These are phyloP conservation scores for Bradypodion pumilum DNA, from an alignment of 2,797 vertebrate species.

Conservation along the genomic window DNA sequence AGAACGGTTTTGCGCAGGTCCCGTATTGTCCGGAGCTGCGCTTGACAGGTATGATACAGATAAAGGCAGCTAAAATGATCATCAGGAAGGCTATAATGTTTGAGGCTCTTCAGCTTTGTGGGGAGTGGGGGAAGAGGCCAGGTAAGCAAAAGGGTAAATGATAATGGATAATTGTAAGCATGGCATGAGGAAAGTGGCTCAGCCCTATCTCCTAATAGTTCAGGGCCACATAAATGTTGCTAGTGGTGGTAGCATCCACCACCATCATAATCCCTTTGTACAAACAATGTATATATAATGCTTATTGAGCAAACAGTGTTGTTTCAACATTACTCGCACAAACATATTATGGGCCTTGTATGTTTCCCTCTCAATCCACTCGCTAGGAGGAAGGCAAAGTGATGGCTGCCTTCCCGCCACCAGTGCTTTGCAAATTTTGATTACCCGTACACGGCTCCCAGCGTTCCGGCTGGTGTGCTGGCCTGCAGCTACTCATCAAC, in stretches of 20 bases:
- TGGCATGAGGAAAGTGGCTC: no score
- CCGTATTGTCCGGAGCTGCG: no score
- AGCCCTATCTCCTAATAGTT: no score
- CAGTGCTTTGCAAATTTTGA: slow-evolving; percentile 35
- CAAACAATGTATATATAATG: background rate
- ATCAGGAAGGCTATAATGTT: background rate
- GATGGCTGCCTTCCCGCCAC: slow-evolving; percentile 22
- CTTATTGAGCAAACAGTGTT: background rate
- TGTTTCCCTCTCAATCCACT: slow-evolving; percentile 38
- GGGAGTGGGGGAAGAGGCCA: no score
- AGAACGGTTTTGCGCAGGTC: no score
- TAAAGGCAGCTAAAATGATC: background rate
- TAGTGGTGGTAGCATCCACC: no score
- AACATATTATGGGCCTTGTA: slow-evolving; percentile 41
- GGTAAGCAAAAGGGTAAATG: background rate
- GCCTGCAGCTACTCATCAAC: slow-evolving; percentile 73
- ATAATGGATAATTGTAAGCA: background rate
- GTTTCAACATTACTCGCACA: slow-evolving; percentile 23
- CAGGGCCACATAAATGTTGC: background rate
- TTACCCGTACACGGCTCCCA: slow-evolving; percentile 40
- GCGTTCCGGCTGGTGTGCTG: slow-evolving; percentile 50
- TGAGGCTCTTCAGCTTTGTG: background rate
- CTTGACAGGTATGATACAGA: no score
- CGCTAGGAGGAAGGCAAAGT: slow-evolving; percentile 19
- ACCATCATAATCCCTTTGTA: background rate